These are phyloP conservation scores for Barnardius zonarius DNA, from an alignment of 2,113 vertebrate genomes.

Conservation along the genomic window DNA sequence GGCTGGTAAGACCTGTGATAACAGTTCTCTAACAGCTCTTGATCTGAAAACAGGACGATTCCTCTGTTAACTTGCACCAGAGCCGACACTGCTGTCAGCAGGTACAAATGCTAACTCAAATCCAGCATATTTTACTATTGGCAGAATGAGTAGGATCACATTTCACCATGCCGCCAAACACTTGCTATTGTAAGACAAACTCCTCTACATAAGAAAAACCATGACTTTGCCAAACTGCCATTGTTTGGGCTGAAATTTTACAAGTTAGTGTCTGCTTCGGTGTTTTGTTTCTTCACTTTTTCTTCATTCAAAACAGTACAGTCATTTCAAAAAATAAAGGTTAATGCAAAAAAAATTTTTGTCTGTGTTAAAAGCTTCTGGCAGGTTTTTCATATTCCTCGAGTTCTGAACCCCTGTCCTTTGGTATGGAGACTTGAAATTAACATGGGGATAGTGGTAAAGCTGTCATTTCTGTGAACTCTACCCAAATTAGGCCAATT, in stretches of 20 bases:
- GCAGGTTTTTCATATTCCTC: background rate
- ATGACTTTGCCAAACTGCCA: background rate
- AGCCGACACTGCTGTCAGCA: background rate
- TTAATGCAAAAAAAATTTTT: background rate
- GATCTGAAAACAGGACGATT: background rate
- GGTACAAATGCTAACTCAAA: background rate
- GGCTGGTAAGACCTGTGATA: background rate
- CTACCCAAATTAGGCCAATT: background rate
- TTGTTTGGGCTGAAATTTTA: constrained; percentile 21
- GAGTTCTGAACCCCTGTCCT: background rate
- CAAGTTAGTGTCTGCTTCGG: background rate
- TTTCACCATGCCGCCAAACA: constrained; percentile 16
- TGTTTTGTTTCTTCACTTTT: background rate
- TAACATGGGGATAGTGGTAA: background rate
- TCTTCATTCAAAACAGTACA: background rate
- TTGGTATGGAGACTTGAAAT: background rate
- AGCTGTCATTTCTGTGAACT: background rate
- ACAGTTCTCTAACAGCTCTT: background rate
- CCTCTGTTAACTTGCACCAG: background rate
- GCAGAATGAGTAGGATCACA: background rate
- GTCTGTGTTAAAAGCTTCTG: background rate
- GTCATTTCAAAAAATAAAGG: background rate
- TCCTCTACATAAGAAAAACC: background rate
- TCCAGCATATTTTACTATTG: background rate
- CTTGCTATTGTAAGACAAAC: constrained; percentile 4